Evolutionary conservation across 2,888 invertebrate species (phyloP).

Genomic region (Brachynemurus nebulosus): DNA sequence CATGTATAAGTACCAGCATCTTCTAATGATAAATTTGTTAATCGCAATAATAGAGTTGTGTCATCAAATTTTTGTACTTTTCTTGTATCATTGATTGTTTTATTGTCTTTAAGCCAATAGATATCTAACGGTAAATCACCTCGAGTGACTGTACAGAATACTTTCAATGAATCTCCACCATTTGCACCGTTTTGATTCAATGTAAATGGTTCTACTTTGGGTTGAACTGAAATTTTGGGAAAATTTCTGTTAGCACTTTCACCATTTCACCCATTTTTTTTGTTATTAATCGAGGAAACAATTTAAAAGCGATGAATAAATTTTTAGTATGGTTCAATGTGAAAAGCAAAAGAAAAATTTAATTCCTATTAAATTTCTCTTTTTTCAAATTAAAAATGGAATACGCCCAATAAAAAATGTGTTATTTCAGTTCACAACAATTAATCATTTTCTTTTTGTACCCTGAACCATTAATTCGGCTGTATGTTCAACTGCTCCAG

Average conservation of each 20-base stretch:
- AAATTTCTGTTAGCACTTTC: neutral
- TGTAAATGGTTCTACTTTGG: constrained; percentile 38
- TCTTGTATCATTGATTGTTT: constrained; percentile 17
- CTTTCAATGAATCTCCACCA: constrained; percentile 36
- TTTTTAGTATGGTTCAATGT: too few relatives aligned
- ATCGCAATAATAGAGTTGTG: constrained; percentile 33
- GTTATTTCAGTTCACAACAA: too few relatives aligned
- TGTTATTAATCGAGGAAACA: neutral
- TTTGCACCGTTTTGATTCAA: constrained; percentile 36
- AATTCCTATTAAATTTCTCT: too few relatives aligned
- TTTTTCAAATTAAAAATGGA: too few relatives aligned
- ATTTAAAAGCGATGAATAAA: neutral
- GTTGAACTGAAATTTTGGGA: constrained; percentile 28
- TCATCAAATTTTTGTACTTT: constrained; percentile 33
- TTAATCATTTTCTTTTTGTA: too few relatives aligned
- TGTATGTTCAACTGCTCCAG: constrained; percentile 28
- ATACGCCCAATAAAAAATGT: too few relatives aligned
- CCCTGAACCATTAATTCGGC: constrained; percentile 30
- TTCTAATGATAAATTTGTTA: constrained; percentile 31
- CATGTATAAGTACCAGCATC: constrained; percentile 34
- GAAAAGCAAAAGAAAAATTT: too few relatives aligned
- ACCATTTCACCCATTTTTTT: neutral
- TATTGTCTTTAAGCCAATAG: constrained; percentile 39
- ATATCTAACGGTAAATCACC: constrained; percentile 52
- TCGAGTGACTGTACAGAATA: constrained; percentile 41